Percentiles rank a stretch among this genome's conserved stretches.
phyloP scores from a whole-genome alignment of 2,888 invertebrate genomes.

The Teleiodes luculella region DNA sequence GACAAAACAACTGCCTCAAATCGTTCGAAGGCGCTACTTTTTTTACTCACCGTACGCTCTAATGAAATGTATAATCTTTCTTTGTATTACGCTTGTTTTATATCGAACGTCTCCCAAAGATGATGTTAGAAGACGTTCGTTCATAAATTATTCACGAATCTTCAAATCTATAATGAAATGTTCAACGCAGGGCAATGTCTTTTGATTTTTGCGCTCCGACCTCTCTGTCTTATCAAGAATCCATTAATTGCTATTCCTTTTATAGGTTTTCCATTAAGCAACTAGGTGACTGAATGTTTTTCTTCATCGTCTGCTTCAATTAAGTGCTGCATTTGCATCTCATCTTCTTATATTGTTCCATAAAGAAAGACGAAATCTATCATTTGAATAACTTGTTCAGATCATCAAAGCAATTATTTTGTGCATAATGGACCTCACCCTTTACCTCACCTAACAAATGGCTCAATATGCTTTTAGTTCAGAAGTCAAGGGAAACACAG shows the following conservation, averaged over 20 bases:
- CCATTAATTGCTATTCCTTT: conserved; percentile 12
- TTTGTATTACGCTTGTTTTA: conserved; percentile 24
- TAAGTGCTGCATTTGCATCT: background rate
- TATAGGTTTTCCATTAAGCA: conserved; percentile 1
- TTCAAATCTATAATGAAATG: conserved; percentile 10
- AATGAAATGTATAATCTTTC: conserved; percentile 59
- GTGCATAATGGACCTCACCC: no score
- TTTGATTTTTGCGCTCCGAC: conserved; percentile 2
- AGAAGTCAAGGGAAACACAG: background rate
- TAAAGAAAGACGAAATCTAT: background rate
- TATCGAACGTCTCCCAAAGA: background rate
- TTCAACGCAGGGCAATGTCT: background rate
- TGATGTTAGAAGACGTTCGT: conserved; percentile 3
- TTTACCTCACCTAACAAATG: no score
- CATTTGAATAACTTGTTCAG: no score
- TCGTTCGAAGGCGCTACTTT: conserved; percentile 31
- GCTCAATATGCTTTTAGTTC: background rate
- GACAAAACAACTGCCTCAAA: conserved; percentile 47
- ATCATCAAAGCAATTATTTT: no score
- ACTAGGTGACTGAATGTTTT: background rate
- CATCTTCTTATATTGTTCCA: background rate
- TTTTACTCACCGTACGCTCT: conserved; percentile 35
- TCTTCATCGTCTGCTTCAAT: background rate
- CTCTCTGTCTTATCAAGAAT: conserved; percentile 8
- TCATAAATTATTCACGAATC: conserved; percentile 13